Conservation (phyloP, 2,113 vertebrate species). For the Pomatostomus ruficeps region DNA sequence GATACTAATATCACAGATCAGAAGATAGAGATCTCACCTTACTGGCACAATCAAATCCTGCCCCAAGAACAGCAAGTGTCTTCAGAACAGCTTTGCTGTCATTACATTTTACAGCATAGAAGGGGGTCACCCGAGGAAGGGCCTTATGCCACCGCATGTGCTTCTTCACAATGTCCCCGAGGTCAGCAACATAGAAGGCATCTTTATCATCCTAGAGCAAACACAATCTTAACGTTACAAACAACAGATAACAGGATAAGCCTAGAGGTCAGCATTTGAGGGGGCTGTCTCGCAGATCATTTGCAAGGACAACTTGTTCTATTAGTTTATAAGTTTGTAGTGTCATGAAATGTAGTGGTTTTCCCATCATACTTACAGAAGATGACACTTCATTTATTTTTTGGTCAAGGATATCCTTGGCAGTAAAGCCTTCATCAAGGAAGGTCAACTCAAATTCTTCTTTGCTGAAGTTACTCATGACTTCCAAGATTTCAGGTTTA, state of each 20-base stretch:
- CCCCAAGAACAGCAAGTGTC: constrained; percentile 86
- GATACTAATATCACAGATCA: not conserved
- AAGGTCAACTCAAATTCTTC: constrained; percentile 85
- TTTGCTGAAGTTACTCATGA: constrained; percentile 76
- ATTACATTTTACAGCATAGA: constrained; percentile 95
- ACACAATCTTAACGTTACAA: not conserved
- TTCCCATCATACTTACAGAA: constrained; percentile 76
- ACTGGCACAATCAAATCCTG: constrained; percentile 97
- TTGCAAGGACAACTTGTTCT: not conserved
- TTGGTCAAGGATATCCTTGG: constrained; percentile 91
- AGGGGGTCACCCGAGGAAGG: constrained; percentile 88
- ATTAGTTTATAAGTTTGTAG: not conserved
- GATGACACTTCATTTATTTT: constrained; percentile 93
- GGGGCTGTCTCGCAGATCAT: not conserved
- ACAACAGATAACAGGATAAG: not conserved
- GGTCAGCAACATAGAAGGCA: constrained; percentile 94
- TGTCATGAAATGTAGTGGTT: not conserved
- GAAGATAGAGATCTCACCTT: constrained; percentile 75
- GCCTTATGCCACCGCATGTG: constrained; percentile 87
- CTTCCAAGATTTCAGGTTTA: constrained; percentile 22
- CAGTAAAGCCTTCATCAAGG: constrained; percentile 93
- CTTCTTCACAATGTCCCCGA: constrained; percentile 93
- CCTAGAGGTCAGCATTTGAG: not conserved
- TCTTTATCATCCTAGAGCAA: constrained; percentile 90
- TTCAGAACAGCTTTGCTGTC: constrained; percentile 85